These are phyloP conservation scores for Bubo scandiacus DNA, from an alignment of 2,113 vertebrate species.

Conservation along the genomic window DNA sequence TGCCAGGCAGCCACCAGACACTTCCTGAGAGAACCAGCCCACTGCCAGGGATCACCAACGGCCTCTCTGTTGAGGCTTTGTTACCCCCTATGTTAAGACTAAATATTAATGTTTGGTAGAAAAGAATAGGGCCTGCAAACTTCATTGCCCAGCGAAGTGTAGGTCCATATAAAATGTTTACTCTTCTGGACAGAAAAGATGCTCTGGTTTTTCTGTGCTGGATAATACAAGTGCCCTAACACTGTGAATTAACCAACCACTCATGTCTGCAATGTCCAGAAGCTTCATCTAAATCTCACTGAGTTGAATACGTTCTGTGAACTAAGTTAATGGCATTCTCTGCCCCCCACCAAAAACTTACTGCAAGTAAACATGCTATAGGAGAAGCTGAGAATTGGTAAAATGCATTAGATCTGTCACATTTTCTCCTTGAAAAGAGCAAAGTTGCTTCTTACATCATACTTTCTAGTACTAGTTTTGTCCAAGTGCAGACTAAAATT, in stretches of 20 bases:
- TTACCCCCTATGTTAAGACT: neutral
- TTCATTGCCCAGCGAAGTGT: neutral
- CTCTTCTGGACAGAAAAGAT: neutral
- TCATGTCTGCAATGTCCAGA: neutral
- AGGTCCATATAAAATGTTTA: neutral
- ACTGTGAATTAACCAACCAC: neutral
- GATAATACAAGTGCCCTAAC: neutral
- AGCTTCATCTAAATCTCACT: neutral
- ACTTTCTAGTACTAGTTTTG: neutral
- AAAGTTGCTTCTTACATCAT: neutral
- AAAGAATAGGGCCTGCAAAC: neutral
- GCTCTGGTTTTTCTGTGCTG: neutral
- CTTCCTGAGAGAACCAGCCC: neutral
- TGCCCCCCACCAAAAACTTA: neutral
- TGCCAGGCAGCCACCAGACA: neutral
- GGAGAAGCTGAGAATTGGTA: neutral
- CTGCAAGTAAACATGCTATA: neutral
- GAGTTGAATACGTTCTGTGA: neutral
- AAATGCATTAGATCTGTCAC: neutral
- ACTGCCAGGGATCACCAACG: rapidly evolving
- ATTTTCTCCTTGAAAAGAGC: neutral
- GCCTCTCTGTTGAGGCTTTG: neutral
- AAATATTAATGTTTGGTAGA: neutral
- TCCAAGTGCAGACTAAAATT: neutral
- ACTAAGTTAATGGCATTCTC: neutral